Conservation (phyloP, 2,113 vertebrate genomes). For the Ammodytes marinus region DNA sequence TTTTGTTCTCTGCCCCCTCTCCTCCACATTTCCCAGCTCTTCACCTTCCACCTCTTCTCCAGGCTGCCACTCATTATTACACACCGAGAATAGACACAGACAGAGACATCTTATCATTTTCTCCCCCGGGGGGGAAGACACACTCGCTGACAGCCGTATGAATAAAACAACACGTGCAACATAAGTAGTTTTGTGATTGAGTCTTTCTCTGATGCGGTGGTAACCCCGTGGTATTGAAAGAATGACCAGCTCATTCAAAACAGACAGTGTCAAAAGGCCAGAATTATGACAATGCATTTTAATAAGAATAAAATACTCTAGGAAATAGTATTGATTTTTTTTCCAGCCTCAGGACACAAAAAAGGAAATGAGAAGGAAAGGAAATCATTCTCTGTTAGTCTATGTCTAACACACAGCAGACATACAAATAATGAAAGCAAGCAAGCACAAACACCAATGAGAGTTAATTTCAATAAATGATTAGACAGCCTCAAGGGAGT, state of each 20-base stretch:
- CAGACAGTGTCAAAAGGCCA: slow-evolving; percentile 42
- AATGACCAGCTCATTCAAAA: slow-evolving; percentile 21
- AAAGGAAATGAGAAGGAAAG: slow-evolving; percentile 28
- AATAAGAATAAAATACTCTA: slow-evolving; percentile 21
- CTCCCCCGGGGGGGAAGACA: slow-evolving; percentile 13
- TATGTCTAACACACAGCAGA: background rate
- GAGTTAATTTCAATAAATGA: slow-evolving; percentile 14
- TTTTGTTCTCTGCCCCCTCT: slow-evolving; percentile 22
- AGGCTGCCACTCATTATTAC: slow-evolving; percentile 49
- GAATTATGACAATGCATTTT: slow-evolving; percentile 38
- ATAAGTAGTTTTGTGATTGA: slow-evolving; percentile 48
- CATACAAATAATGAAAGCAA: background rate
- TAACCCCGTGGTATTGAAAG: background rate
- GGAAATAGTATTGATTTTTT: background rate
- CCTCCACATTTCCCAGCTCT: background rate
- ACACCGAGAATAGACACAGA: slow-evolving; percentile 16
- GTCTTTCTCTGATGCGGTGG: slow-evolving; percentile 3
- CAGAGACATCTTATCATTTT: slow-evolving; percentile 5
- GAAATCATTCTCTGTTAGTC: background rate
- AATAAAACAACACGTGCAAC: slow-evolving; percentile 53
- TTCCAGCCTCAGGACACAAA: background rate
- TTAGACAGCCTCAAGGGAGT: background rate
- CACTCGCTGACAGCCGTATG: background rate
- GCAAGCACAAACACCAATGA: slow-evolving; percentile 1
- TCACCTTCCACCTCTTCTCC: slow-evolving; percentile 8